Base-by-base conservation (phyloP, 1,140 invertebrate species). In the Octopus bimaculoides region DNA sequence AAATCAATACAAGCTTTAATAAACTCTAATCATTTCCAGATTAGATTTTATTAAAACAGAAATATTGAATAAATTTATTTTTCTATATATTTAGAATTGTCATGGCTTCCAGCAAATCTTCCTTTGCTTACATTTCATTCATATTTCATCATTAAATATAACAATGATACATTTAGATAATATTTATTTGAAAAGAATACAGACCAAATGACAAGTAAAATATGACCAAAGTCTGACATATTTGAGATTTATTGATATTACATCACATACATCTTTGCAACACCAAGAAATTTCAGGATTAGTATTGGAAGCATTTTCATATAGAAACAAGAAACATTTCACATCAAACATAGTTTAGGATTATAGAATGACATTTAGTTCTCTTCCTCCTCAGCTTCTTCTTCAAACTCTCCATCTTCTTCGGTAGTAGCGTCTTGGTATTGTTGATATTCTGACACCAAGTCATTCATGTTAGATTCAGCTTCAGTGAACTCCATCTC, bases 381-480 rank as follows among this genome's bases (percentile, higher is more conserved):
- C 14, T 71, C 66, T 17, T 71, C 66, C 17, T 75, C 74, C 52
- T 75, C 74, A 52, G 26, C 41, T 41, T 93, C 92, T 96, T 97
- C 78, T 10, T 85, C 85, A 79, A 86, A 85, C 73, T 87, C 88
- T 41, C 85, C 86, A 75, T 89, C 88, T 78, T 89, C 88, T 55
- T 89, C 88, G 56, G 85, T 87, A 61, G 85, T 87, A 66, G 88
- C 88, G 78, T 90, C 89, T 80, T 89, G 88, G 81, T 88, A 88
- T 79, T 88, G 89, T 81, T 86, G 90, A 82, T 97, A 97, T 88
- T 97, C 96, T 82, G 95, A 95, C 92, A 97, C 96, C 87, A 96
- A 88, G 85, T 95, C 95, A 85, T 95, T 95, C 93, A 95, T 94
- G 90, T 95, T 95, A 75, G 92, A 93, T 87, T 94, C 93, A 26